These are phyloP conservation scores for Aphodius sticticus DNA, from an alignment of 2,888 invertebrate species.

Conservation along the genomic window DNA sequence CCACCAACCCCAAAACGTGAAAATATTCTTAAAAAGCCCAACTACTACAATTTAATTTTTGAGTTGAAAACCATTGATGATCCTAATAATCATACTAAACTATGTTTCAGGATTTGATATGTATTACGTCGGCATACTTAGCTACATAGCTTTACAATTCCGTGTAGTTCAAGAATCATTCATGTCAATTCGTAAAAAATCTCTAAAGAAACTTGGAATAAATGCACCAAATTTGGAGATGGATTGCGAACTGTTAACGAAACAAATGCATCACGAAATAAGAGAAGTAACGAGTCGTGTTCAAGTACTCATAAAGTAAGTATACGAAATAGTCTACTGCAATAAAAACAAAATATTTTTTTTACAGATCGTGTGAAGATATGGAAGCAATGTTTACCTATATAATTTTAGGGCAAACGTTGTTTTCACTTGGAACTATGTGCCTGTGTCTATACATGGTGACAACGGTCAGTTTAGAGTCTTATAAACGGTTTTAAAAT, in stretches of 20 bases:
- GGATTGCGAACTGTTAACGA: slow-evolving; percentile 34
- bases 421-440: slow-evolving; percentile 46
- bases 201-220: slow-evolving; percentile 31
- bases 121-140: slow-evolving; percentile 44
- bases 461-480: slow-evolving; percentile 40
- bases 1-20: too few relatives aligned
- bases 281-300: slow-evolving; percentile 44
- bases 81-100: too few relatives aligned
- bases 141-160: slow-evolving; percentile 46
- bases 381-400: slow-evolving; percentile 46
- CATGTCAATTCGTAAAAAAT: slow-evolving; percentile 41
- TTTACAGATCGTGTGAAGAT: slow-evolving; percentile 37
- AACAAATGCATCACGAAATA: slow-evolving; percentile 45
- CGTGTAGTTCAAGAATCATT: slow-evolving; percentile 46
- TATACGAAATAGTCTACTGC: too few relatives aligned
- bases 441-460: slow-evolving; percentile 48
- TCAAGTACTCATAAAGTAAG: slow-evolving; percentile 44
- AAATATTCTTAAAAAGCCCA: too few relatives aligned
- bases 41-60: too few relatives aligned
- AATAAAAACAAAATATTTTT: too few relatives aligned
- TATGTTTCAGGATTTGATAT: slow-evolving; percentile 45
- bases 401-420: slow-evolving; percentile 45
- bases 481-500: too few relatives aligned
- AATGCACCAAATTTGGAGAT: slow-evolving; percentile 12
- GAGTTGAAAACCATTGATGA: too few relatives aligned